Percentiles rank a stretch among this genome's conserved stretches.
These are phyloP conservation scores for Eilema caniola DNA, from an alignment of 2,888 invertebrate species.

Conservation along the genomic window DNA sequence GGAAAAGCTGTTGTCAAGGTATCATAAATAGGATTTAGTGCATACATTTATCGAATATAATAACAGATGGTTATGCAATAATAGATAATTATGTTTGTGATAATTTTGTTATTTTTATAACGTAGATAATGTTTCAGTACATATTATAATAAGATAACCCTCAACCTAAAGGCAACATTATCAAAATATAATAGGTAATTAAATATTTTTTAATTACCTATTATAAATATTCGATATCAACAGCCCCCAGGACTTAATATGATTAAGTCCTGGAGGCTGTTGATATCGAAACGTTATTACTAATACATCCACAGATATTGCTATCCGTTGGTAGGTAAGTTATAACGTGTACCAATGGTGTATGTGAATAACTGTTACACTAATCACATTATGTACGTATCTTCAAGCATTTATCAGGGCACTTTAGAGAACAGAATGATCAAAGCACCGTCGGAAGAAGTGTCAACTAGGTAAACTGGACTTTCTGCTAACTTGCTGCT, in stretches of 20 bases:
- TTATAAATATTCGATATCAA: too few relatives aligned
- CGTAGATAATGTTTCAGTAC: conserved; percentile 3
- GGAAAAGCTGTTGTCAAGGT: conserved; percentile 29
- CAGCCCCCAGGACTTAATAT: too few relatives aligned
- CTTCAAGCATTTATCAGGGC: too few relatives aligned
- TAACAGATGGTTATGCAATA: conserved; percentile 1
- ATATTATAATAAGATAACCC: conserved; percentile 16
- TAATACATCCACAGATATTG: too few relatives aligned
- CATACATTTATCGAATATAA: neutral
- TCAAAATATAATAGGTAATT: conserved; percentile 5
- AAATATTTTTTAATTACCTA: too few relatives aligned
- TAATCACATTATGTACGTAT: too few relatives aligned
- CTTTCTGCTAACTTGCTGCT: neutral
- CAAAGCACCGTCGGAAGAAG: neutral
- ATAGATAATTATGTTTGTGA: conserved; percentile 12
- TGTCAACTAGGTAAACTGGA: neutral
- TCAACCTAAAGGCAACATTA: neutral
- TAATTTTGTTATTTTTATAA: conserved; percentile 13
- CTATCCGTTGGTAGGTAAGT: too few relatives aligned
- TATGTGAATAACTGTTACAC: too few relatives aligned
- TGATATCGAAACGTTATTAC: neutral
- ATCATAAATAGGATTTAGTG: neutral
- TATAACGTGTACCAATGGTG: too few relatives aligned
- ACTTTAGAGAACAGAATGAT: neutral
- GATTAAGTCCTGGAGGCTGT: neutral